phyloP scores from a whole-genome alignment of 2,888 invertebrate species.

The Drosophila lacicola region DNA sequence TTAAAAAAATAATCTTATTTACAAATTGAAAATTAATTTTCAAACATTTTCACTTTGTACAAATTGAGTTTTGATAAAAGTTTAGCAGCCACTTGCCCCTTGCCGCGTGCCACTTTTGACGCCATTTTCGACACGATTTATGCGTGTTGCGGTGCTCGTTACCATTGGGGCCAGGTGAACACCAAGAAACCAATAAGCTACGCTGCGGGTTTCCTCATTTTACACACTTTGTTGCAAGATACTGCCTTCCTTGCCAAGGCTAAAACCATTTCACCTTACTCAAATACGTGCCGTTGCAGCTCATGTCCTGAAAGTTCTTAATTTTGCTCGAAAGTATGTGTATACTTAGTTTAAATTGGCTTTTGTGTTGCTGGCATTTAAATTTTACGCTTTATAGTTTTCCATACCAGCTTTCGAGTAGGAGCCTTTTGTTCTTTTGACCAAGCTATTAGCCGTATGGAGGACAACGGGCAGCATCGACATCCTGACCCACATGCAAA shows the following conservation, averaged over 20 bases:
- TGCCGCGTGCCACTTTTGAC: conserved; percentile 33
- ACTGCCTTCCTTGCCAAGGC: conserved; percentile 3
- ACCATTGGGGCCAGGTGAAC: conserved; percentile 16
- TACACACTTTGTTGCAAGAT: conserved; percentile 36
- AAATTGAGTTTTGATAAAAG: conserved; percentile 71
- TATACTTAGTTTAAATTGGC: neutral
- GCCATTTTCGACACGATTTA: conserved; percentile 48
- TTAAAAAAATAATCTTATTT: conserved; percentile 36
- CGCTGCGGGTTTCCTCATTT: conserved; percentile 35
- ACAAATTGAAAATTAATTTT: conserved; percentile 50
- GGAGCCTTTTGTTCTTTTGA: conserved; percentile 34
- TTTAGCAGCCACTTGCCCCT: conserved; percentile 31
- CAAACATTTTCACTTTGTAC: conserved; percentile 61
- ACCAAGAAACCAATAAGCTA: conserved; percentile 37
- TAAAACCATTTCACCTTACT: conserved; percentile 5
- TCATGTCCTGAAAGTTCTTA: conserved; percentile 1
- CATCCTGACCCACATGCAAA: conserved; percentile 15
- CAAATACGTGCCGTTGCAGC: conserved; percentile 2
- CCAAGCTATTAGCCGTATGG: conserved; percentile 47
- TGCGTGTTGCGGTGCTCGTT: conserved; percentile 37
- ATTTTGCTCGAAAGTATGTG: neutral
- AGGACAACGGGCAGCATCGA: conserved; percentile 1
- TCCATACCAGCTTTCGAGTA: conserved; percentile 12
- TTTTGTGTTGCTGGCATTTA: conserved; percentile 31
- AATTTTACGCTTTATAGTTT: conserved; percentile 56